Evolutionary conservation across 2,797 vertebrate genomes (phyloP), one percentile per base, ranked within the genome.

Genomic region (Carcharodon carcharias): DNA sequence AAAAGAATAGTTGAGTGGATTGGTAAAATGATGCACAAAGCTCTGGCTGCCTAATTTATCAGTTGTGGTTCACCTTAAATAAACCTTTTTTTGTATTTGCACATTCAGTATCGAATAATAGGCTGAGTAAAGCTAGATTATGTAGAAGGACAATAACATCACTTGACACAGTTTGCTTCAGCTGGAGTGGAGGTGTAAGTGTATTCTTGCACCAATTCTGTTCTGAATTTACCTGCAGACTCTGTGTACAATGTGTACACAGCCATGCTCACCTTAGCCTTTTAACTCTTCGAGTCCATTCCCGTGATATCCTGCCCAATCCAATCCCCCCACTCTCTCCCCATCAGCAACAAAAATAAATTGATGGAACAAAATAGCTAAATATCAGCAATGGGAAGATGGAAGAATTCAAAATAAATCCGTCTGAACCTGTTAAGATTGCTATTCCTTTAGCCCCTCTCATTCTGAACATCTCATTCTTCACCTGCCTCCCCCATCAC

Each of bases 91-190:
- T 92, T 92, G 56, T 92, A 58, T 63, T 92, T 92, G 89, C 31
- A 92, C 89, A 21, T n/a, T 92, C 58, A 92, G 89, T 92, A n/a
- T 92, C 89, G n/a, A 58, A 92, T 92, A 92, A 92, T n/a, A n/a
- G 31, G 61, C 31, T 63, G 56, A 61, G 56, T 40, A 92, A 63
- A 92, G 58, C 58, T n/a, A 92, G 89, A 92, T 92, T 92, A 63
- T 92, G 58, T 63, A 1, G 58, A 4, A 4, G 21, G 61, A 63
- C 89, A 92, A 63, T 92, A 61, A 92, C 12, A 63, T 61, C 58
- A 92, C 89, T 61, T 21, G 61, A 8, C 31, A 18, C 31, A 35
- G 89, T 63, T 61, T 92, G 89, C 28, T 92, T 63, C 56, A 92
- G 54, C 88, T 91, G 56, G 31, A 91, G 28, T 61, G 31, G 11